Evolutionary conservation across 2,113 vertebrate genomes (phyloP).

Genomic region (Marcusenius ussheri): DNA sequence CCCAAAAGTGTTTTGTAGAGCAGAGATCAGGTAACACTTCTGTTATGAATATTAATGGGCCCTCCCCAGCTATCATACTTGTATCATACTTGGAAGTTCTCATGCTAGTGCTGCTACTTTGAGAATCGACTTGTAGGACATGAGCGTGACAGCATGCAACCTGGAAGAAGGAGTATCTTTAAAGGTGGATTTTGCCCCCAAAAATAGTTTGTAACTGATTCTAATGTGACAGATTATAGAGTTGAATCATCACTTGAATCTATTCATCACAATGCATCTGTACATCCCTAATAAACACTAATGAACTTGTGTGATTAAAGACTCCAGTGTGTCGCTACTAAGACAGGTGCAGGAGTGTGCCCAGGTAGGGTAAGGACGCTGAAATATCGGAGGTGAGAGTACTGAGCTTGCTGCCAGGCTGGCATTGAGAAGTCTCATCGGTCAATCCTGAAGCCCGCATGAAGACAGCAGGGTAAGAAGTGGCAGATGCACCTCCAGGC

Average conservation of each 20-base stretch:
- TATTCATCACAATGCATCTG: neutral
- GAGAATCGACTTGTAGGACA: neutral
- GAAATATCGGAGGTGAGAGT: neutral
- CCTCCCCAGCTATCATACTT: neutral
- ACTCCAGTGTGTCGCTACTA: neutral
- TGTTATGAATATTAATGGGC: too few species aligned
- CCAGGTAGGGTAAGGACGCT: neutral
- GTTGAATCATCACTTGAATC: neutral
- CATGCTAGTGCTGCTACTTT: neutral
- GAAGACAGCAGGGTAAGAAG: neutral
- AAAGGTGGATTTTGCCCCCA: neutral
- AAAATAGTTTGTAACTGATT: neutral
- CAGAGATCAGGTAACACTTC: neutral
- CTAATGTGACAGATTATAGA: neutral
- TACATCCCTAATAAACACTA: neutral
- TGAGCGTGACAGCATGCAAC: neutral
- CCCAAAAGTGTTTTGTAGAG: neutral
- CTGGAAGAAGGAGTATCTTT: neutral
- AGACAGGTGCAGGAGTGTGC: too few species aligned
- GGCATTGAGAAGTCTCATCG: neutral
- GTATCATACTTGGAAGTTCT: neutral
- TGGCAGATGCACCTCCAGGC: constrained; percentile 71
- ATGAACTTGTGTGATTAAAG: neutral
- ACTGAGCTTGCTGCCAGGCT: neutral
- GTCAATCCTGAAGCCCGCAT: neutral